Base-by-base conservation (phyloP, 2,113 vertebrate species). In the Uria aalge region DNA sequence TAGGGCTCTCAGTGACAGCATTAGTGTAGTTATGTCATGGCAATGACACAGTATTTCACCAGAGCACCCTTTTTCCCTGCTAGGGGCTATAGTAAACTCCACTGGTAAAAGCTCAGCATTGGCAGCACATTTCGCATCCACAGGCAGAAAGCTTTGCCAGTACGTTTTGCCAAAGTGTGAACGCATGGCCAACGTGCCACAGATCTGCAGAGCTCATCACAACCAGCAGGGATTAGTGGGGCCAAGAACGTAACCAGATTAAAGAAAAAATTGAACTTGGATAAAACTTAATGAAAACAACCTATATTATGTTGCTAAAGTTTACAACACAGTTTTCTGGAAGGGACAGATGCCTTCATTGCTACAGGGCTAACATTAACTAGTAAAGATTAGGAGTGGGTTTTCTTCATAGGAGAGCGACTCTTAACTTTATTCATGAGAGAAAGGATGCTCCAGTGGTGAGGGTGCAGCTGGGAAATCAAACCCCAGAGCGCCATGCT, bases 171-270 rank as follows among this genome's bases (percentile, higher is more conserved):
- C 41, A 5, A 48, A 86, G 36, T 13, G 40, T 3, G 6, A 10
- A 4, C 0, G 0, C 45, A 2, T 45, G 92, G 41, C n/a, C 52
- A 38, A 2, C 0, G 16, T 8, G 21, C 41, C 4, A 10, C 16
- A 10, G 50, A n/a, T 5, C 63, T 55, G 41, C 41, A 26, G 78
- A 80, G 23, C 59, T 92, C 75, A 20, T 23, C 66, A 74, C 16
- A 86, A 63, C 71, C 50, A 67, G n/a, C 57, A 55, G 38, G 40
- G 48, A 30, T 60, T 34, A 76, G 62, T 21, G 38, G 9, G 45
- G 19, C 38, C 59, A 68, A 38, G 50, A 85, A 74, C 1, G 1
- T 29, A 56, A 36, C 16, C 66, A 23, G 32, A 73, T 57, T 63
- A 77, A 80, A 77, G 5, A 38, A 50, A 86, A 29, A 13, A 6